These are phyloP conservation scores for Gymnoscelis rufifasciata DNA, from an alignment of 2,888 invertebrate species.

Conservation along the genomic window DNA sequence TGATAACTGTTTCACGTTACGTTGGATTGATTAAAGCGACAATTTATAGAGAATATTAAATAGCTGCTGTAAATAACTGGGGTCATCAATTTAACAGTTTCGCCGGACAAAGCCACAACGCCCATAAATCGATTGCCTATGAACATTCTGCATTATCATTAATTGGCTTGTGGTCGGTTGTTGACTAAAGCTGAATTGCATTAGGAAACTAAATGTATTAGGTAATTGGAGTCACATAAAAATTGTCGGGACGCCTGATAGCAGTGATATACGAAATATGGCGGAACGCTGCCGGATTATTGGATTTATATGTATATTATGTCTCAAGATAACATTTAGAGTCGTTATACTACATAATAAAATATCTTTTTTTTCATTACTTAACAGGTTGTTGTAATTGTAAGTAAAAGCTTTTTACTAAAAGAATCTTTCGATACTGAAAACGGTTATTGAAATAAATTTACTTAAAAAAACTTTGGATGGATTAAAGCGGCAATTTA, in stretches of 20 bases:
- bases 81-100: slow-evolving; percentile 25
- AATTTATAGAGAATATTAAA: slow-evolving; percentile 7
- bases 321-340: too few relatives aligned
- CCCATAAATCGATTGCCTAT: slow-evolving; percentile 25
- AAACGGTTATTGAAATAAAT: neutral
- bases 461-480: neutral
- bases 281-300: too few relatives aligned
- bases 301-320: too few relatives aligned
- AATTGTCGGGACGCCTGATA: too few relatives aligned
- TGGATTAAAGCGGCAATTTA: slow-evolving; percentile 3
- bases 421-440: neutral
- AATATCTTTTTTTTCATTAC: too few relatives aligned
- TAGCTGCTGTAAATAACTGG: slow-evolving; percentile 11
- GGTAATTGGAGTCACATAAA: too few relatives aligned
- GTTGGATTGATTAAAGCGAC: neutral
- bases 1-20: too few relatives aligned
- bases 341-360: too few relatives aligned
- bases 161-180: slow-evolving; percentile 11
- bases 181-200: slow-evolving; percentile 1
- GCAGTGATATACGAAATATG: too few relatives aligned
- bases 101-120: slow-evolving; percentile 26
- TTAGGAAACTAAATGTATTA: too few relatives aligned
- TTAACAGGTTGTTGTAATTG: too few relatives aligned
- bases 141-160: slow-evolving; percentile 27
- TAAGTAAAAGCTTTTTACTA: too few relatives aligned